Conservation (phyloP, 2,888 invertebrate genomes). For the Dioctria rufipes region DNA sequence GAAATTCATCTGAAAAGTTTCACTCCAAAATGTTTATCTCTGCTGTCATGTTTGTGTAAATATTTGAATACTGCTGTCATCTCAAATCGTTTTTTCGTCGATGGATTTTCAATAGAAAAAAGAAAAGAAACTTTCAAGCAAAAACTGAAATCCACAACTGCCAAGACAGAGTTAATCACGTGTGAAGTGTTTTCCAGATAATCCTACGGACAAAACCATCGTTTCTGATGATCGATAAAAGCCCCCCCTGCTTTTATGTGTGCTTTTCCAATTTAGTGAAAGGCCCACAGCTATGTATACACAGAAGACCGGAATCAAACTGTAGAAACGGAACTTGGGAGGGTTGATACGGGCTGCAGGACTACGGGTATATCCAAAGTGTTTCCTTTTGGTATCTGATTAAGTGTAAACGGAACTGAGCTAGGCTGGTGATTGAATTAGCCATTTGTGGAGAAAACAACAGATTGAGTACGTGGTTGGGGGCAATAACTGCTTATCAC, state of each 20-base stretch:
- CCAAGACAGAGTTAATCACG: conserved; percentile 56
- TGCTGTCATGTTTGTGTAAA: too few relatives aligned
- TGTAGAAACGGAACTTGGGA: background rate
- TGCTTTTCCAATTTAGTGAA: conserved; percentile 24
- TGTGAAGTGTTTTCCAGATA: conserved; percentile 58
- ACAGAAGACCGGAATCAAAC: conserved; percentile 14
- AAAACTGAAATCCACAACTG: background rate
- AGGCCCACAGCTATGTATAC: conserved; percentile 20
- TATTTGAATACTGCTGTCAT: too few relatives aligned
- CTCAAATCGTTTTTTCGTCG: too few relatives aligned
- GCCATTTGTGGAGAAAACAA: conserved; percentile 65
- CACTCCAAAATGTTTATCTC: too few relatives aligned
- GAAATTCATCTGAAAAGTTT: too few relatives aligned
- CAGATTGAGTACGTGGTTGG: conserved; percentile 57
- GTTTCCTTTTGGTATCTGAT: conserved; percentile 63
- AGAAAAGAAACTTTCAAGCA: too few relatives aligned
- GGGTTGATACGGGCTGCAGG: conserved; percentile 45
- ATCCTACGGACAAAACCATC: conserved; percentile 55
- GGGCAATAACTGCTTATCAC: conserved; percentile 61
- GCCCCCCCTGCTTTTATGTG: conserved; percentile 46
- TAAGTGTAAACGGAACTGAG: conserved; percentile 63
- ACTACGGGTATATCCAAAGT: conserved; percentile 62
- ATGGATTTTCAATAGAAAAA: too few relatives aligned
- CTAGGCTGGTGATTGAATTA: conserved; percentile 68
- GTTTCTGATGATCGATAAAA: conserved; percentile 58